Evolutionary conservation across 2,797 vertebrate species (phyloP).

Genomic region (Sphaeramia orbicularis): DNA sequence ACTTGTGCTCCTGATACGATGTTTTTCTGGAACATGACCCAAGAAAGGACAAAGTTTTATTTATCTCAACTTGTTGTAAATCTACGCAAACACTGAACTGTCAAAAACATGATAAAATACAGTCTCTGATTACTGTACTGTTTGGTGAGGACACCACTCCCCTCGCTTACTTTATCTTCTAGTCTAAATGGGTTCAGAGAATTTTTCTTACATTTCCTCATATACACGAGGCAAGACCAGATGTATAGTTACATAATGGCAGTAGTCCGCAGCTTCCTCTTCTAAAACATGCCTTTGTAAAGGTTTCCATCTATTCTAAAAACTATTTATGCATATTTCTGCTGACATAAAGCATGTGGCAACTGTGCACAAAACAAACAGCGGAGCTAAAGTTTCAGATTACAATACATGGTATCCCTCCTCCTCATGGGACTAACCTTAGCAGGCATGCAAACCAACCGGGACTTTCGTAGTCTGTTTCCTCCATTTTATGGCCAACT

Average conservation of each 20-base stretch:
- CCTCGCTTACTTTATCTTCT: background rate
- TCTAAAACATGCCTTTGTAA: constrained; percentile 10
- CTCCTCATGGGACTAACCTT: constrained; percentile 64
- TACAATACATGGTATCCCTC: constrained; percentile 19
- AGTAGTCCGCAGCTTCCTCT: constrained; percentile 14
- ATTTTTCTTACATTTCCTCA: constrained; percentile 48
- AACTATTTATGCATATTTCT: constrained; percentile 5
- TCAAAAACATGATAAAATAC: constrained; percentile 4
- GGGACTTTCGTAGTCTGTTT: constrained; percentile 29
- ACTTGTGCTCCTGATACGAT: constrained; percentile 18
- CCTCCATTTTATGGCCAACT: constrained; percentile 58
- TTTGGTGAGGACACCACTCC: background rate
- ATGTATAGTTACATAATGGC: constrained; percentile 52
- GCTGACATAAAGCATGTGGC: constrained; percentile 12
- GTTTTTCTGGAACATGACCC: background rate
- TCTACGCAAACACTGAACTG: no score
- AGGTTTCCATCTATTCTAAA: background rate
- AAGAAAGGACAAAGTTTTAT: background rate
- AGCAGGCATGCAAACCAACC: constrained; percentile 72
- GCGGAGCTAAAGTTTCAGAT: constrained; percentile 33
- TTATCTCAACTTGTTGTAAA: background rate
- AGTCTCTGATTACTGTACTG: background rate
- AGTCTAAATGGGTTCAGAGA: background rate
- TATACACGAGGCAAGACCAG: constrained; percentile 11
- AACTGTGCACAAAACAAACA: constrained; percentile 40